These are phyloP conservation scores for Chymomyza procnemis DNA, from an alignment of 2,888 invertebrate genomes.

Conservation along the genomic window DNA sequence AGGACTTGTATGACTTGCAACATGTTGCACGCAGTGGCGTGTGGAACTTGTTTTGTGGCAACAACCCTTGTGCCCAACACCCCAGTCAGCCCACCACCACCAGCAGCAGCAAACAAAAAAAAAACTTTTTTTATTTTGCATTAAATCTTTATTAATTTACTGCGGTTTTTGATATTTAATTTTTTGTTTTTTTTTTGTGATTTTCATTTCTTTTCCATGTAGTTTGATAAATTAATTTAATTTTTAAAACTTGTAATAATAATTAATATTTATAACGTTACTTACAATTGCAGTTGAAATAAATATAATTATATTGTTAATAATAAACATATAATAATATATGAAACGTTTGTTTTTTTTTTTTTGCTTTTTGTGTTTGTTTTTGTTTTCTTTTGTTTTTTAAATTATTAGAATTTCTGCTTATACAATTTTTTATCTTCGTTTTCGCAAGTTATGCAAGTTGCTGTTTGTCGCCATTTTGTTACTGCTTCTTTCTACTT, in stretches of 20 bases:
- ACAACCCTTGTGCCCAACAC: not conserved
- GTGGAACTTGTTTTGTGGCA: conserved; percentile 32
- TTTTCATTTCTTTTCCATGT: no score
- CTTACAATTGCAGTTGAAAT: conserved; percentile 59
- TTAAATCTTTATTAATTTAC: conserved; percentile 49
- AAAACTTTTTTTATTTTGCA: conserved; percentile 34
- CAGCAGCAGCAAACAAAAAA: not conserved
- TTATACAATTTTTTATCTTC: not conserved
- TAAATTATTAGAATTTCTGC: conserved; percentile 9
- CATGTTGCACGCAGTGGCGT: conserved; percentile 34
- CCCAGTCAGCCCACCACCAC: not conserved
- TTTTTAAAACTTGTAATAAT: conserved; percentile 59
- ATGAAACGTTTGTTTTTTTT: conserved; percentile 42
- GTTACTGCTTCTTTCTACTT: no score
- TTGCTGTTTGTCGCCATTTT: not conserved
- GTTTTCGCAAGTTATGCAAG: not conserved
- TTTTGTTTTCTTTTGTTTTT: conserved; percentile 7
- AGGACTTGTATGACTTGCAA: conserved; percentile 48
- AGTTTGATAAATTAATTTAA: conserved; percentile 42
- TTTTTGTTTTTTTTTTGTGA: conserved; percentile 31
- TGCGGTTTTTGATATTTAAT: conserved; percentile 12
- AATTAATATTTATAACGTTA: conserved; percentile 70
- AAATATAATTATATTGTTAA: conserved; percentile 48
- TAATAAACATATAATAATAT: conserved; percentile 62
- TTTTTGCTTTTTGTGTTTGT: no score